Base-by-base conservation (phyloP, 2,888 invertebrate species). In the Stomorhina lunata region DNA sequence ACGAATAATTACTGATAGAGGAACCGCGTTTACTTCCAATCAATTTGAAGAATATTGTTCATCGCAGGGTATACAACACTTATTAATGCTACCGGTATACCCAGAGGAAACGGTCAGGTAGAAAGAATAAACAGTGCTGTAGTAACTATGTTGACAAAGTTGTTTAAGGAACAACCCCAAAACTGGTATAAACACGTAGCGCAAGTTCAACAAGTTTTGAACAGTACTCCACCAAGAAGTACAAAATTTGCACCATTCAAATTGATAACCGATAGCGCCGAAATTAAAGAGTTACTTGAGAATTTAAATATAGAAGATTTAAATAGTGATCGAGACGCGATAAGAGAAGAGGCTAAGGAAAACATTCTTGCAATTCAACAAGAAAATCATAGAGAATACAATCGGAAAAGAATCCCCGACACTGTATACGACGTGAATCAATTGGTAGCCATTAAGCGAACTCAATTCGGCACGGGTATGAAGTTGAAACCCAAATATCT, bases 111-210 rank as follows among this genome's bases (percentile, higher is more conserved):
- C n/a, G n/a, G 90, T 0, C 90, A 90, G 76, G 88, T 88, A 0
- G 88, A 90, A 85, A 84, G 2, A 77, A 86, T 4, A 59, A 89
- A 90, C 73, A 88, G 88, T 1, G 89, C 90, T 66, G 87, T 88
- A 0, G 87, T 90, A 15, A 65, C 66, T 10, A 79, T 79, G 66
- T 86, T 88, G 7, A 78, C 89, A 2, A 90, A 91, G 72, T 55
- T 91, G 10, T 85, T 87, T 20, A 50, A 86, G 1, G 86, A 87
- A 9, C 85, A 88, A 7, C 88, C 88, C 0, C 71, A 76, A 2
- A 84, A 86, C 15, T 90, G 88, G 88, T 88, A 87, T 69, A 86
- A 85, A 82, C 34, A 84, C 50, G 80, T 88, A 2, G 80, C 80
- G 10, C 43, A 43, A 65, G 84, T 86, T 25, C 86, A 88, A 79